These are phyloP conservation scores for Chrysemys picta DNA, from an alignment of 2,113 vertebrate genomes.

Conservation along the genomic window DNA sequence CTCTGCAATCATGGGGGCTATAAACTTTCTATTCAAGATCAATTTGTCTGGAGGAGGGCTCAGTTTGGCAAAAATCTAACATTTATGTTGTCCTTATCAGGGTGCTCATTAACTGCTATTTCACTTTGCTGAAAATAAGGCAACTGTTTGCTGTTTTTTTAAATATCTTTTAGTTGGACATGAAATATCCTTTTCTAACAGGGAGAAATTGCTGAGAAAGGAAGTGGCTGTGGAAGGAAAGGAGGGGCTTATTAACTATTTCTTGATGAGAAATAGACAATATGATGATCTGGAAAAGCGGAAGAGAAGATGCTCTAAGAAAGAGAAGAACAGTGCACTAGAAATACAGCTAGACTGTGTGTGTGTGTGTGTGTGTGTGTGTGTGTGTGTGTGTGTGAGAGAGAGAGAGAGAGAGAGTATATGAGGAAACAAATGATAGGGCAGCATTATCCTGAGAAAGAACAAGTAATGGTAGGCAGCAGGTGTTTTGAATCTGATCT, in stretches of 20 bases:
- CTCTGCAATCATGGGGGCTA: background rate
- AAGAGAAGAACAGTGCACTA: background rate
- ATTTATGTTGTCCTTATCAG: background rate
- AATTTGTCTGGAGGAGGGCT: background rate
- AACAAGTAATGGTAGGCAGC: too few relatives aligned
- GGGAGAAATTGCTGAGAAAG: background rate
- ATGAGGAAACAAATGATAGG: background rate
- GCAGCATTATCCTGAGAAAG: background rate
- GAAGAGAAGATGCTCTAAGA: background rate
- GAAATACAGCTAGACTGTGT: background rate
- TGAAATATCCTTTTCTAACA: background rate
- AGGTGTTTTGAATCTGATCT: background rate
- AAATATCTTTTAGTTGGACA: background rate
- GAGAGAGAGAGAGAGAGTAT: background rate
- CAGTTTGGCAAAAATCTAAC: background rate
- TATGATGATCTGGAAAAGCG: background rate
- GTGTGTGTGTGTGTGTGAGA: too few relatives aligned
- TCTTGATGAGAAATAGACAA: background rate
- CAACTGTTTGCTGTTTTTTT: background rate
- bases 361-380: too few relatives aligned
- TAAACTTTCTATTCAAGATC: background rate
- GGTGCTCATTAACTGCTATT: background rate
- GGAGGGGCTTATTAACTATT: background rate
- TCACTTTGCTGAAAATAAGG: background rate
- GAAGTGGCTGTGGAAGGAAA: background rate